Conservation (phyloP, 2,113 vertebrate species). For the Gobiocypris rarus region DNA sequence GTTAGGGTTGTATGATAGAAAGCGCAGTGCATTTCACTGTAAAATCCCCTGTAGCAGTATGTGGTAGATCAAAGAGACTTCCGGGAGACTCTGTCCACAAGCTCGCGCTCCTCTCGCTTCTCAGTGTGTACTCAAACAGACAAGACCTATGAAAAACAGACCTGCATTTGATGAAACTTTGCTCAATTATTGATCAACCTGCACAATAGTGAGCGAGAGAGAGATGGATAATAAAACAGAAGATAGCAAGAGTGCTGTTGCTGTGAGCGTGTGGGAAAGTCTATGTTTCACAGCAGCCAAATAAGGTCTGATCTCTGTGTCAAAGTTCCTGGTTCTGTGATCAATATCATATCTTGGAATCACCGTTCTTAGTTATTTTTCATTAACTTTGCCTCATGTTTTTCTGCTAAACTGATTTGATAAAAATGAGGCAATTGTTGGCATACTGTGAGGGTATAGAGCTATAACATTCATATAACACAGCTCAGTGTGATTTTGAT, state of each 20-base stretch:
- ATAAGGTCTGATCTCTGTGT: constrained; percentile 24
- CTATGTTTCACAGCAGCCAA: constrained; percentile 47
- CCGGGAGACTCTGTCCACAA: constrained; percentile 52
- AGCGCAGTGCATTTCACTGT: constrained; percentile 11
- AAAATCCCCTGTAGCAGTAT: constrained; percentile 53
- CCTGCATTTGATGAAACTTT: constrained; percentile 70
- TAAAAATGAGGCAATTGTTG: neutral
- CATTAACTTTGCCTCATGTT: neutral
- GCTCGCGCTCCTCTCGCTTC: constrained; percentile 38
- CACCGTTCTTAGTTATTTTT: neutral
- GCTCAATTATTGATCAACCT: constrained; percentile 75
- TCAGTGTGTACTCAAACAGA: constrained; percentile 59
- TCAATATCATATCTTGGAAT: neutral
- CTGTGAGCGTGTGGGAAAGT: constrained; percentile 40
- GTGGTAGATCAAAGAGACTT: constrained; percentile 59
- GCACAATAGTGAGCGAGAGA: constrained; percentile 50
- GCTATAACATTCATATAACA: neutral
- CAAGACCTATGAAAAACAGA: constrained; percentile 66
- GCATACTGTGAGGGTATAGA: neutral
- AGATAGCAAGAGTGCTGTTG: constrained; percentile 56
- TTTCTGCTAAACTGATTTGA: neutral
- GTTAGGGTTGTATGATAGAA: constrained; percentile 35
- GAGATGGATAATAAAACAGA: constrained; percentile 59
- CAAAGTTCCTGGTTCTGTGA: constrained; percentile 28
- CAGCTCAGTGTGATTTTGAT: neutral